Conservation (phyloP, 2,797 vertebrate species). For the Bradypodion pumilum region DNA sequence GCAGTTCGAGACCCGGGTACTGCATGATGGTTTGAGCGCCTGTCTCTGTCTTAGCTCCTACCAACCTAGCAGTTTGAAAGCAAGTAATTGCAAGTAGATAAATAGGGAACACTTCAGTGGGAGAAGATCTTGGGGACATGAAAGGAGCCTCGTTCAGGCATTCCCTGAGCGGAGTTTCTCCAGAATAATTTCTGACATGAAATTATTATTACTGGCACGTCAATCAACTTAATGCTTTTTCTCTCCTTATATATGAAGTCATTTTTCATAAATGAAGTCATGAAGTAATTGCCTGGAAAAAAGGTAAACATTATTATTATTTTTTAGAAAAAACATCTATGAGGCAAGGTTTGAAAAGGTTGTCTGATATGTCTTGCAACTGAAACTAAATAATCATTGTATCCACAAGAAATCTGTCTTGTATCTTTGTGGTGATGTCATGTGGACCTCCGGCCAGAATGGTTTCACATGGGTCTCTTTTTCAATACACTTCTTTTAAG, state of each 20-base stretch:
- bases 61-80: no score
- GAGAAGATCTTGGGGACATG: no score
- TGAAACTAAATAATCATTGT: conserved; percentile 68
- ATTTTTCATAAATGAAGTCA: conserved; percentile 71
- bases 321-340: conserved; percentile 44
- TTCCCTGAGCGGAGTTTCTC: no score
- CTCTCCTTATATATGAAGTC: conserved; percentile 69
- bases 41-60: no score
- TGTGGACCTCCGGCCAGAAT: conserved; percentile 40
- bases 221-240: conserved; percentile 61
- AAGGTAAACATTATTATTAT: conserved; percentile 75
- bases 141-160: no score
- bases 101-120: no score
- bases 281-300: conserved; percentile 75
- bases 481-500: conserved; percentile 74
- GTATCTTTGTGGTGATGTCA: conserved; percentile 72
- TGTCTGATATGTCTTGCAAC: conserved; percentile 61
- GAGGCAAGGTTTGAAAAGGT: conserved; percentile 61
- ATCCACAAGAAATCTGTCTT: conserved; percentile 70
- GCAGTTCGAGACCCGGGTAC: no score
- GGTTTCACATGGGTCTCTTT: conserved; percentile 54
- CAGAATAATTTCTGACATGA: no score
- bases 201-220: conserved; percentile 46
- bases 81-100: no score
- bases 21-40: no score